These are phyloP conservation scores for Esperia sulphurella DNA, from an alignment of 2,888 invertebrate genomes.

Conservation along the genomic window DNA sequence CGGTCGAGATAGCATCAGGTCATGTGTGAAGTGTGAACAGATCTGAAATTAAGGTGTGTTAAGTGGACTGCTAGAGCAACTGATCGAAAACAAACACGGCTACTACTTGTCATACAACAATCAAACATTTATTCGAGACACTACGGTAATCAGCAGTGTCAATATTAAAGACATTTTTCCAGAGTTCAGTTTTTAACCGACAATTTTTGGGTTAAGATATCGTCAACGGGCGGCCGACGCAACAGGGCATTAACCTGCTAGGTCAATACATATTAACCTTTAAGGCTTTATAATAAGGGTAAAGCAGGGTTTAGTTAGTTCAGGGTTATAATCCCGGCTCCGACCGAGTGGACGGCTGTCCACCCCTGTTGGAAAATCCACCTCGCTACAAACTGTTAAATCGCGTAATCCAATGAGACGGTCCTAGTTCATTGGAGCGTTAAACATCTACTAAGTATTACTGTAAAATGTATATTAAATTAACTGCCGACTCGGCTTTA, in stretches of 20 bases:
- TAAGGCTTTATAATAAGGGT: slow-evolving; percentile 24
- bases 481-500: neutral
- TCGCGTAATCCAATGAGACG: slow-evolving; percentile 69
- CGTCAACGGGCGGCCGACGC: slow-evolving; percentile 32
- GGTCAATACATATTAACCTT: slow-evolving; percentile 21
- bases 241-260: slow-evolving; percentile 24
- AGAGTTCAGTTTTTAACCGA: slow-evolving; percentile 21
- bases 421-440: slow-evolving; percentile 44
- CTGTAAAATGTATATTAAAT: slow-evolving; percentile 7
- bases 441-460: slow-evolving; percentile 23
- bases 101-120: neutral
- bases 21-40: too few relatives aligned
- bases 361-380: slow-evolving; percentile 51
- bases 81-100: too few relatives aligned
- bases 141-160: slow-evolving; percentile 21
- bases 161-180: slow-evolving; percentile 15
- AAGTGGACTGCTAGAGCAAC: too few relatives aligned
- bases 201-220: slow-evolving; percentile 26
- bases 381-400: slow-evolving; percentile 57
- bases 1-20: slow-evolving; percentile 5
- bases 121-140: slow-evolving; percentile 1
- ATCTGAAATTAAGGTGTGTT: too few relatives aligned
- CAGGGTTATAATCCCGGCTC: slow-evolving; percentile 21
- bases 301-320: slow-evolving; percentile 14
- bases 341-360: slow-evolving; percentile 42